Percentiles rank a stretch among this genome's conserved stretches.
phyloP scores from a whole-genome alignment of 37 sponge, comb jelly and placozoan species.

The Trichoplax adhaerens region DNA sequence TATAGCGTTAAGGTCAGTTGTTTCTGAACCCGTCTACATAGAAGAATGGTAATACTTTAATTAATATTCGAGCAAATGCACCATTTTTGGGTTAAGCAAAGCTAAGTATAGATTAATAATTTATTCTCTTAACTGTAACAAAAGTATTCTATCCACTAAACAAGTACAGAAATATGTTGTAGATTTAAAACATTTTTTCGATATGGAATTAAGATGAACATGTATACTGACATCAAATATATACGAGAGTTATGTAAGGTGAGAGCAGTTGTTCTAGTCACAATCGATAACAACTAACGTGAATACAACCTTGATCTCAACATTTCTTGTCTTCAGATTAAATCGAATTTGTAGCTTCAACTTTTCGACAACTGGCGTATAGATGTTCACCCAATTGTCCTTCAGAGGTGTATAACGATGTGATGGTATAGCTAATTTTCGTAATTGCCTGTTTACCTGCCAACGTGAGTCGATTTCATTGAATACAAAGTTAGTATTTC shows the following conservation, averaged over 20 bases:
- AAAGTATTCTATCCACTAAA: too few relatives aligned
- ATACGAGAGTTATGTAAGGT: too few relatives aligned
- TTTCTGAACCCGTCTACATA: conserved; percentile 63
- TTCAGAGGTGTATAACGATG: conserved; percentile 88
- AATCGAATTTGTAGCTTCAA: conserved; percentile 89
- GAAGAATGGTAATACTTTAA: neutral
- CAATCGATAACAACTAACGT: neutral
- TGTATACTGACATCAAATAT: conserved; percentile 1
- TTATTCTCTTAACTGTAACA: too few relatives aligned
- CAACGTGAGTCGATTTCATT: too few relatives aligned
- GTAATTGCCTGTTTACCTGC: conserved; percentile 16
- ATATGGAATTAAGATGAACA: neutral
- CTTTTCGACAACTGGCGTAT: conserved; percentile 92
- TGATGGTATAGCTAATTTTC: conserved; percentile 65
- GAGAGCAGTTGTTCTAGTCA: neutral
- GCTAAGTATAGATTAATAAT: too few relatives aligned
- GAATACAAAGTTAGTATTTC: too few relatives aligned
- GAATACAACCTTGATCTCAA: conserved; percentile 58
- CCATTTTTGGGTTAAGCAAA: too few relatives aligned
- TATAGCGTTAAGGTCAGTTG: conserved; percentile 73
- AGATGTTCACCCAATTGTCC: conserved; percentile 99
- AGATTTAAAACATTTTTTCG: too few relatives aligned
- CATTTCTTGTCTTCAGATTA: conserved; percentile 72
- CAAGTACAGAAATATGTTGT: too few relatives aligned
- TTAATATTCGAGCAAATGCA: too few relatives aligned